A percentile compares a stretch with the other conserved stretches of the same genome.
Conservation (phyloP, 2,888 invertebrate species). For the Torymus texanus region DNA sequence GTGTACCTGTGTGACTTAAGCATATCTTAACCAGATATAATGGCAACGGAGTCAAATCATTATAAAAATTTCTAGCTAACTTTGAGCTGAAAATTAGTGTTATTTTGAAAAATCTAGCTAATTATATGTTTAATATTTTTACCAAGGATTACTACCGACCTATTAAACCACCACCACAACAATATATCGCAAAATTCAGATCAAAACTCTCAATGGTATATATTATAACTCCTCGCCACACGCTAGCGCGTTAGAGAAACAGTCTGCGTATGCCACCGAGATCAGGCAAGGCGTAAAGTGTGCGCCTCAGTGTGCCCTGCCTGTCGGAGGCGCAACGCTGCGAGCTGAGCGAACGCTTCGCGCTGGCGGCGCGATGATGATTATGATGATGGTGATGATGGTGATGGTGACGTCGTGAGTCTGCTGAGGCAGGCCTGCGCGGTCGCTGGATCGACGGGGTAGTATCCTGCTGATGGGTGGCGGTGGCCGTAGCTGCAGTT, state of each 20-base stretch:
- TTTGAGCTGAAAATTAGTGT: too few relatives aligned
- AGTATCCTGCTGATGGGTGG: constrained; percentile 9
- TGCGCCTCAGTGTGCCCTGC: constrained; percentile 49
- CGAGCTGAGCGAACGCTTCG: constrained; percentile 40
- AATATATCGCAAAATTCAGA: background rate
- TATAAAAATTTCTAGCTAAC: too few relatives aligned
- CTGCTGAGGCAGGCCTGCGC: background rate
- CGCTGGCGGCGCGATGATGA: background rate
- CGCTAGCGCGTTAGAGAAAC: constrained; percentile 38
- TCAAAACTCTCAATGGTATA: constrained; percentile 6
- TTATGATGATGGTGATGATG: too few relatives aligned
- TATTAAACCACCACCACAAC: too few relatives aligned
- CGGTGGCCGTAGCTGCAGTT: background rate
- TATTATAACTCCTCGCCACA: background rate
- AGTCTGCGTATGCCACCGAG: constrained; percentile 49
- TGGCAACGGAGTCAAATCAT: too few relatives aligned
- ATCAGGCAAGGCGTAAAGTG: constrained; percentile 54
- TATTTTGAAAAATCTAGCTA: background rate
- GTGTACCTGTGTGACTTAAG: too few relatives aligned
- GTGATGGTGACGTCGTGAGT: background rate
- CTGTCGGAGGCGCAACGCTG: constrained; percentile 42
- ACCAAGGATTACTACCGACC: too few relatives aligned
- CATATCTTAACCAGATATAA: too few relatives aligned
- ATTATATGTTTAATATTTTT: background rate
- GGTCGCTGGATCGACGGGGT: background rate